Conservation (phyloP, 2,113 vertebrate genomes). For the Hyperopisus bebe region DNA sequence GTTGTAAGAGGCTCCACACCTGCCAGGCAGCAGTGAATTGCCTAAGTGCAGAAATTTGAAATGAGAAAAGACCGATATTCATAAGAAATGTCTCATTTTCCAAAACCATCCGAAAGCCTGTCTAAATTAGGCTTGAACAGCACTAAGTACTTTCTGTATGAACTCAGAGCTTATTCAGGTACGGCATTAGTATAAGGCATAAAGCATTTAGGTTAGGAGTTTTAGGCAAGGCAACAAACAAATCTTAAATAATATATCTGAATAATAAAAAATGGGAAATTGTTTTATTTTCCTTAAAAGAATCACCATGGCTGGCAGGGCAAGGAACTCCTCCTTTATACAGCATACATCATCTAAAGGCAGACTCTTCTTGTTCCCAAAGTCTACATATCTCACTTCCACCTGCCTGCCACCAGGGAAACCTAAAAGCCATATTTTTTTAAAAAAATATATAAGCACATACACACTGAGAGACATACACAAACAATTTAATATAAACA, state of each 20-base stretch:
- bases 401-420: constrained; percentile 63
- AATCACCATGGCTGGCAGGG: constrained; percentile 73
- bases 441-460: neutral
- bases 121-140: neutral
- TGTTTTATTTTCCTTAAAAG: neutral
- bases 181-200: too few relatives aligned
- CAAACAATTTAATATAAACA: neutral
- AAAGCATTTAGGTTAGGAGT: neutral
- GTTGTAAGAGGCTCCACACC: constrained; percentile 59
- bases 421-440: constrained; percentile 48
- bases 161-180: neutral
- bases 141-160: neutral
- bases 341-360: constrained; percentile 65
- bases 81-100: neutral
- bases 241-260: neutral
- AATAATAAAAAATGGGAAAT: neutral
- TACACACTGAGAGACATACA: neutral
- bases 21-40: constrained; percentile 73
- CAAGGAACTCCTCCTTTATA: constrained; percentile 78
- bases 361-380: constrained; percentile 65
- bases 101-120: neutral
- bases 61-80: neutral
- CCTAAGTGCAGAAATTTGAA: constrained; percentile 55
- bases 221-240: neutral
- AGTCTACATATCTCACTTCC: constrained; percentile 76